Evolutionary conservation across 2,113 vertebrate species (phyloP).

Genomic region (Eubucco bourcierii): DNA sequence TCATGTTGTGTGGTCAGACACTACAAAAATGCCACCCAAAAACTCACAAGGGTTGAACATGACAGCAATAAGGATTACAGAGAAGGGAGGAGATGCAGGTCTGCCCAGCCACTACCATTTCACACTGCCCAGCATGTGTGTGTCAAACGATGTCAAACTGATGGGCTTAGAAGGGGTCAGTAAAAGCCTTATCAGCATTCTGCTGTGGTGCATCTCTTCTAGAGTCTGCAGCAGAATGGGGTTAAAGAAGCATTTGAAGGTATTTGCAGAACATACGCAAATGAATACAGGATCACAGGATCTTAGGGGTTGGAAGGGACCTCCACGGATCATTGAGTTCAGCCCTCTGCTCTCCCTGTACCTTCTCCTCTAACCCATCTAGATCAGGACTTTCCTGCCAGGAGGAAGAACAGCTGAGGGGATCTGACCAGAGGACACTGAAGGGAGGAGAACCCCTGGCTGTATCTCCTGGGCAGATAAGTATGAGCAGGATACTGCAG

Average conservation of each 20-base stretch:
- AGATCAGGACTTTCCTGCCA: constrained; percentile 38
- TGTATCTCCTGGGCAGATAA: constrained; percentile 55
- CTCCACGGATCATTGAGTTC: too few species aligned
- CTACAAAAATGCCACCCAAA: not conserved
- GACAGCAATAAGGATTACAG: not conserved
- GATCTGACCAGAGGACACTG: constrained; percentile 8
- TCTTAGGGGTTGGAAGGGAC: too few species aligned
- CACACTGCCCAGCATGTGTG: fast-evolving
- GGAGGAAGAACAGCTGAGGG: not conserved
- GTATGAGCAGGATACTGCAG: constrained; percentile 27
- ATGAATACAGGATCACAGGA: not conserved
- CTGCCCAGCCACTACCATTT: not conserved
- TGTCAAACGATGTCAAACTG: not conserved
- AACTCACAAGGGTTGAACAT: not conserved
- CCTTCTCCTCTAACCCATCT: constrained; percentile 36
- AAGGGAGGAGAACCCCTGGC: constrained; percentile 54
- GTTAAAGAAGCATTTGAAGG: not conserved
- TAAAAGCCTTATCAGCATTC: not conserved
- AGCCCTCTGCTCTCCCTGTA: not conserved
- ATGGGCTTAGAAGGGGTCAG: not conserved
- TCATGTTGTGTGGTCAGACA: not conserved
- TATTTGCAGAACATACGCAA: not conserved
- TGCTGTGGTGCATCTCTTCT: not conserved
- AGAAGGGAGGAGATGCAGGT: not conserved
- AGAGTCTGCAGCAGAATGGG: not conserved